Conservation (phyloP, 1,140 invertebrate genomes). For the Venturia canescens region DNA sequence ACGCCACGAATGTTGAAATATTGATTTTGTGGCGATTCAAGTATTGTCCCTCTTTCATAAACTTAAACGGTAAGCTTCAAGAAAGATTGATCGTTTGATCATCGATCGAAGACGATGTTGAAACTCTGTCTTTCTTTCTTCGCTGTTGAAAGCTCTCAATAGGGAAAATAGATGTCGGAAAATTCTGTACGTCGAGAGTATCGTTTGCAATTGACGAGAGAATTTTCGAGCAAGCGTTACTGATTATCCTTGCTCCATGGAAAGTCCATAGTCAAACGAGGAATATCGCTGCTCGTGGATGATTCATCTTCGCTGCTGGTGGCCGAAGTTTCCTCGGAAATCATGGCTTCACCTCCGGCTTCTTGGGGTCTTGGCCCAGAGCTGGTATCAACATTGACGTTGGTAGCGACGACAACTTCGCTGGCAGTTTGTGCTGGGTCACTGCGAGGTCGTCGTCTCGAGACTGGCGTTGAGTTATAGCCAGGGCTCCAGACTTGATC, state of each 20-base stretch:
- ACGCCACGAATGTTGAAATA: not conserved
- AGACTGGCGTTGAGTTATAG: constrained; percentile 64
- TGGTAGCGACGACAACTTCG: constrained; percentile 53
- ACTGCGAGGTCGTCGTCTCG: constrained; percentile 62
- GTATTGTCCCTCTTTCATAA: not conserved
- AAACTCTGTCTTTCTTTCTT: no score
- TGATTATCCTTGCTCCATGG: constrained; percentile 63
- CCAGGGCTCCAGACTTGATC: constrained; percentile 62
- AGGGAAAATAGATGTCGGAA: not conserved
- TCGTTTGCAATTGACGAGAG: not conserved
- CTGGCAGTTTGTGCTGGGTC: constrained; percentile 57
- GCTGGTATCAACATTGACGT: constrained; percentile 54
- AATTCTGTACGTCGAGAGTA: not conserved
- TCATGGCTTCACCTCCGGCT: constrained; percentile 76
- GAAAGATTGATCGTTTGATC: not conserved
- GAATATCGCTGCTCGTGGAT: constrained; percentile 73
- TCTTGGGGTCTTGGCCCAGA: constrained; percentile 71
- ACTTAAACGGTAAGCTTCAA: not conserved
- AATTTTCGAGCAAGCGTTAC: constrained; percentile 45
- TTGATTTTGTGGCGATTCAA: not conserved
- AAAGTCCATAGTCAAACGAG: constrained; percentile 64
- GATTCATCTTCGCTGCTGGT: constrained; percentile 75
- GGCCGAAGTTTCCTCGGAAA: constrained; percentile 75
- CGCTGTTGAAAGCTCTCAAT: no score
- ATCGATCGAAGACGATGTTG: no score